Base-by-base conservation (phyloP, 1,140 invertebrate species). In the Zaprionus vittiger region DNA sequence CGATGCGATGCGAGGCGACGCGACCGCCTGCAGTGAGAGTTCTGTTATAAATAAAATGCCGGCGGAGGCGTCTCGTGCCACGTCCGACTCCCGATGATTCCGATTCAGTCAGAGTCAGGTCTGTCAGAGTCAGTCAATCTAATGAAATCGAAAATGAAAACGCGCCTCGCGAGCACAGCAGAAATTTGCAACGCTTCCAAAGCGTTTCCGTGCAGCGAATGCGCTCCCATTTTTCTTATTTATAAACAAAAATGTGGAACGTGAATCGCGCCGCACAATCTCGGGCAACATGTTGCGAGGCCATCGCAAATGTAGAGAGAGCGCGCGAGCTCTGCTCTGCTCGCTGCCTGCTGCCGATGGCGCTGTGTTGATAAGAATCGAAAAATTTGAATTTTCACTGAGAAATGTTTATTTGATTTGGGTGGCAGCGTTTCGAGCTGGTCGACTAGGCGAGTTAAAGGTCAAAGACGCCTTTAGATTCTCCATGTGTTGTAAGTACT, bases 201-300 rank as follows among this genome's bases (percentile, higher is more conserved):
- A 89, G 74, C 86, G 86, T 86, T 92, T 91, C 91, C 91, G 91
- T 91, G 91, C 86, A 91, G 81, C 83, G 65, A 85, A 82, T 73
- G 81, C 75, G 81, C 81, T 90, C 81, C 81, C 80, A 90, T 79
- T 81, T 34, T 34, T 85, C 81, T 85, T 91, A 85, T 91, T 91
- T 91, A 90, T 91, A 91, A 91, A 85, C 80, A 80, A 77, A 77
- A 76, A 80, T 89, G 89, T 91, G 89, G 89, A 91, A 91, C 83
- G 72, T 77, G 84, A 81, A 38, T 67, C 54, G 61, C 65, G 26
- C 20, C 12, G 17, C n/a, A 24, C 4, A 37, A 62, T 66, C 64
- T 38, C 44, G 60, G 60, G 72, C 77, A 75, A 78, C 77, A 79
- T 77, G 74, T 73, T 79, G 69, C 26, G 15, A 44, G 38, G 55